These are phyloP conservation scores for Solenopsis fugax DNA, from an alignment of 1,140 invertebrate genomes.

Conservation along the genomic window DNA sequence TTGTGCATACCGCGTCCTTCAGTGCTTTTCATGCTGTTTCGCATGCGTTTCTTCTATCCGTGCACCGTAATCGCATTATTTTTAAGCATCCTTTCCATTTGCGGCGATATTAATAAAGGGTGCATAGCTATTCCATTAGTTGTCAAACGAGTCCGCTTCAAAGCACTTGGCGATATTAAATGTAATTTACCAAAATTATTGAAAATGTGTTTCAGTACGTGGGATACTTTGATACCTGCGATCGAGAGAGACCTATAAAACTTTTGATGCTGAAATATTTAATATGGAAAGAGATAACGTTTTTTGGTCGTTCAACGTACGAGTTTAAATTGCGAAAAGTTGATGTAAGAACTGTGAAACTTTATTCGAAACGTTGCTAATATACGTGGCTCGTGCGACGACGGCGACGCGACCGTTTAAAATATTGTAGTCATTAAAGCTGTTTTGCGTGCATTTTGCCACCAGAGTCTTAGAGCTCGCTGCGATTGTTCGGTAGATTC, in stretches of 20 bases:
- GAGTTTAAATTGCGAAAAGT: constrained; percentile 22
- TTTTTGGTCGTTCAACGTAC: background rate
- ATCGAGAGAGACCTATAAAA: background rate
- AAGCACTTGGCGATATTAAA: background rate
- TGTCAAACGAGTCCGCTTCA: constrained; percentile 5
- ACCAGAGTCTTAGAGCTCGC: constrained; percentile 34
- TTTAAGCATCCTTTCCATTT: constrained; percentile 49
- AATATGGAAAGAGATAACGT: background rate
- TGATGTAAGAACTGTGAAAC: background rate
- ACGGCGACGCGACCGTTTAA: too few relatives aligned
- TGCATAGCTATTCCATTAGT: constrained; percentile 33
- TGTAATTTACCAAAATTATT: background rate
- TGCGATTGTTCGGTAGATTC: constrained; percentile 51
- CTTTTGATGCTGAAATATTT: constrained; percentile 6
- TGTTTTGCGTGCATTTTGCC: background rate
- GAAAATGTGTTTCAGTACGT: constrained; percentile 22
- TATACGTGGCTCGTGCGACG: background rate
- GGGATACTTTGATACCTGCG: background rate
- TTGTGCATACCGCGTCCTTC: background rate
- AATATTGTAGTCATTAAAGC: constrained; percentile 44
- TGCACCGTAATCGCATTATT: constrained; percentile 46
- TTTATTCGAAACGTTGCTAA: constrained; percentile 19
- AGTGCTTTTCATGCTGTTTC: constrained; percentile 36
- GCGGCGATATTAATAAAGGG: constrained; percentile 36
- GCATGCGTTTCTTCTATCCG: constrained; percentile 38